A percentile compares a stretch with the other conserved stretches of the same genome.
phyloP scores from a whole-genome alignment of 2,888 invertebrate species.

The Eustalomyia histrio region DNA sequence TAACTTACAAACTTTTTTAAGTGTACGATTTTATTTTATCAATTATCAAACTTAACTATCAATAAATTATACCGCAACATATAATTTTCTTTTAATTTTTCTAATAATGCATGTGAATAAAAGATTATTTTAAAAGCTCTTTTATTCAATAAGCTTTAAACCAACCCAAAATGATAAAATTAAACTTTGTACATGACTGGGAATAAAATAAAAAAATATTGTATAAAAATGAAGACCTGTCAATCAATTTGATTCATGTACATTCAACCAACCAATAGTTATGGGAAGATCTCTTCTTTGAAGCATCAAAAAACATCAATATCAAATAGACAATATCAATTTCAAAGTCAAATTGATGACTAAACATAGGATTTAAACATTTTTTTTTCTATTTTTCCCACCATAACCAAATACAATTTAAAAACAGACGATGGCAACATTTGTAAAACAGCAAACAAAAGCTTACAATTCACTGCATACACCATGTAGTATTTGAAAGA shows the following conservation, averaged over 20 bases:
- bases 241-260: constrained; percentile 62
- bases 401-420: constrained; percentile 25
- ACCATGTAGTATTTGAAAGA: constrained; percentile 14
- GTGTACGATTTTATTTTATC: too few species aligned
- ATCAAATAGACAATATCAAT: constrained; percentile 58
- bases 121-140: background rate
- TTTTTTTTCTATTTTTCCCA: constrained; percentile 40
- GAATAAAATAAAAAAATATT: constrained; percentile 1
- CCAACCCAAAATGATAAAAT: constrained; percentile 16
- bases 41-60: background rate
- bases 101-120: constrained; percentile 7
- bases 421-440: background rate
- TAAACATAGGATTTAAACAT: constrained; percentile 53
- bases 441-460: constrained; percentile 22
- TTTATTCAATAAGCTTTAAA: background rate
- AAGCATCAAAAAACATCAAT: constrained; percentile 47
- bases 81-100: background rate
- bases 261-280: constrained; percentile 33
- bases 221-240: constrained; percentile 44
- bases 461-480: constrained; percentile 19
- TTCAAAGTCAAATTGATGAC: constrained; percentile 63
- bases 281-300: constrained; percentile 26
- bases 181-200: constrained; percentile 6
- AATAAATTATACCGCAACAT: background rate
- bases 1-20: too few species aligned